Evolutionary conservation across 2,797 vertebrate genomes (phyloP), one percentile per base, ranked within the genome.

Genomic region (Xerus rutilus): DNA sequence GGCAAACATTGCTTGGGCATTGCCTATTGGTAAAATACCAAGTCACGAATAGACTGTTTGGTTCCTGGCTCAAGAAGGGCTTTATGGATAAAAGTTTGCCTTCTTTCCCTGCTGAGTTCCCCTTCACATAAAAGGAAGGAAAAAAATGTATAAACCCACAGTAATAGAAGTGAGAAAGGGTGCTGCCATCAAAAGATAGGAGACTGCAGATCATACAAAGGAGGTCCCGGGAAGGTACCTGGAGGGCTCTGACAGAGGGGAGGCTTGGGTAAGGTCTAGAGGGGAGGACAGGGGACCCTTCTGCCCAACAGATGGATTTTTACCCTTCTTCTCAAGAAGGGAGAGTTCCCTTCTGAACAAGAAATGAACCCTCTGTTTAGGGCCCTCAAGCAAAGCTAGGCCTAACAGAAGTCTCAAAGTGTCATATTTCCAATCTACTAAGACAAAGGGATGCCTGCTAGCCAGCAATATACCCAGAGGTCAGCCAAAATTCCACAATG

Each of bases 281-380:
- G 14, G 8, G 47, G 9, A n/a, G 14, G 6, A 32, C 4, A 1
- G 28, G 43, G 30, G 4, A 67, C 5, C 9, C n/a, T 1, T 18
- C 11, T 0, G 8, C 1, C n/a, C 10, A 83, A 88, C 9, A 43
- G 73, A 62, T 11, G 10, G 45, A 57, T 45, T 91, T 70, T 73
- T 67, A 72, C 39, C 49, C 52, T 54, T 79, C 25, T 14, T 30
- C 6, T 0, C 7, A 6, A 14, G 79, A 77, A 74, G 64, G 45
- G 23, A 83, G 54, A 5, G 30, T 9, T 93, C 54, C 14, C 25
- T 49, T 92, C 88, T 77, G 18, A 88, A 54, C 3, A 65, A 59
- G 83, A 90, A 70, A 83, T 54, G 87, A 90, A 74, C 21, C 13
- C 17, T 94, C 74, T 67, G 2, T 69, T 72, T 30, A n/a, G 84